phyloP scores from a whole-genome alignment of 1,140 invertebrate species.

The Drosophila murphyi region DNA sequence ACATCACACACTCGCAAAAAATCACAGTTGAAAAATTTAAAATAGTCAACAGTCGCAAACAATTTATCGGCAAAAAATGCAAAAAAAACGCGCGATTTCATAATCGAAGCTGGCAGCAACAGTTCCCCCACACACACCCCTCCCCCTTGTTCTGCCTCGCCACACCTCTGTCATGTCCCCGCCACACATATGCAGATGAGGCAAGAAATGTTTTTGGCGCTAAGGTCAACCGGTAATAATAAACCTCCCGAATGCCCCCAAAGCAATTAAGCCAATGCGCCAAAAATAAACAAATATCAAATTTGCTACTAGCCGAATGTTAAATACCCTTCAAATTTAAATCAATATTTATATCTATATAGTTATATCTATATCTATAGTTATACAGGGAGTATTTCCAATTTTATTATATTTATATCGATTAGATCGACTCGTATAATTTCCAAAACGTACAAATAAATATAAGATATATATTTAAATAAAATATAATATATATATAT shows the following conservation, averaged over 20 bases:
- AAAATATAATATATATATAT: no score
- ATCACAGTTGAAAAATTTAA: slow-evolving; percentile 36
- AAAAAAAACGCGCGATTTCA: slow-evolving; percentile 57
- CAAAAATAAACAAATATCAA: slow-evolving; percentile 5
- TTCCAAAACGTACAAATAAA: no score
- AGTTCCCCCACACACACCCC: neutral
- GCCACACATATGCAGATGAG: slow-evolving; percentile 64
- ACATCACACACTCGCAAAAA: slow-evolving; percentile 27
- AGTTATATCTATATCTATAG: no score
- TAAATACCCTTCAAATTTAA: no score
- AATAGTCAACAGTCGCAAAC: slow-evolving; percentile 47
- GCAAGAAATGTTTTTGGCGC: slow-evolving; percentile 53
- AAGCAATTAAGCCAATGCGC: slow-evolving; percentile 58
- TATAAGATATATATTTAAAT: neutral
- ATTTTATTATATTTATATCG: no score
- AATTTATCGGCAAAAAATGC: slow-evolving; percentile 72
- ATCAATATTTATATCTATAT: no score
- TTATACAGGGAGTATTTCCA: no score
- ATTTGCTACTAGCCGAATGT: no score
- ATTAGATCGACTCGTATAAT: no score
- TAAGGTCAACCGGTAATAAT: slow-evolving; percentile 76
- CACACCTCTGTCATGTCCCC: neutral
- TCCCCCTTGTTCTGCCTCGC: neutral
- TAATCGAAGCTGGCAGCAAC: slow-evolving; percentile 52
- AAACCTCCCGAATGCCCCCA: slow-evolving; percentile 27